phyloP scores from a whole-genome alignment of 1,140 invertebrate genomes.

The Limonius californicus region DNA sequence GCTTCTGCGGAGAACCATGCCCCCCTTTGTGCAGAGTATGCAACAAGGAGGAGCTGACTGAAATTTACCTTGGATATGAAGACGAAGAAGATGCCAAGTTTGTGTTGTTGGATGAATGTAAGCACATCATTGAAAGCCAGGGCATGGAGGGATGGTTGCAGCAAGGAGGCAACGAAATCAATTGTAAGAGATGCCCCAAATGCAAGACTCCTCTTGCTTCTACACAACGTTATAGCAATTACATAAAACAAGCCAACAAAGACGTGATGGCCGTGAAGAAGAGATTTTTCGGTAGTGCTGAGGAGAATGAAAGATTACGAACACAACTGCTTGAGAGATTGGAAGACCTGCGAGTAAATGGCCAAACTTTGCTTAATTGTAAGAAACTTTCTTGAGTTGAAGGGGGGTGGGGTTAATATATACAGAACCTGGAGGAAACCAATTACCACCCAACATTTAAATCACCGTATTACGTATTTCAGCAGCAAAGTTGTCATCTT shows the following conservation, averaged over 20 bases:
- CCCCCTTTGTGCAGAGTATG: conserved; percentile 53
- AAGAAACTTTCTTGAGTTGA: too few species aligned
- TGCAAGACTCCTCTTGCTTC: conserved; percentile 61
- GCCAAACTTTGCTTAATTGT: too few species aligned
- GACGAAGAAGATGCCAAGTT: conserved; percentile 57
- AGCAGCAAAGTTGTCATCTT: too few species aligned
- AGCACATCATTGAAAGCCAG: conserved; percentile 57
- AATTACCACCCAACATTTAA: too few species aligned
- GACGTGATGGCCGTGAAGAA: conserved; percentile 58
- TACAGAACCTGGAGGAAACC: too few species aligned
- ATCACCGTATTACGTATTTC: too few species aligned
- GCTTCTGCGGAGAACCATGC: conserved; percentile 65
- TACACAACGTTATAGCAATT: conserved; percentile 57
- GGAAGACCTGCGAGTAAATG: too few species aligned
- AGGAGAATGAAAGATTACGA: conserved; percentile 17
- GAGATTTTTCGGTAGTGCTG: conserved; percentile 45
- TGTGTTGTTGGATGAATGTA: conserved; percentile 61
- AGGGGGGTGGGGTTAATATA: too few species aligned
- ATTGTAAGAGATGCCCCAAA: conserved; percentile 59
- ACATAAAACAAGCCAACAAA: conserved; percentile 52
- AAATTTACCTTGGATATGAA: conserved; percentile 56
- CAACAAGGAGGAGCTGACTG: conserved; percentile 49
- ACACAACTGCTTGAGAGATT: too few species aligned
- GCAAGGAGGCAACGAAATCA: conserved; percentile 47
- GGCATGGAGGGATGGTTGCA: conserved; percentile 55